phyloP scores from a whole-genome alignment of 2,797 vertebrate species.

The Propithecus deckenii region DNA sequence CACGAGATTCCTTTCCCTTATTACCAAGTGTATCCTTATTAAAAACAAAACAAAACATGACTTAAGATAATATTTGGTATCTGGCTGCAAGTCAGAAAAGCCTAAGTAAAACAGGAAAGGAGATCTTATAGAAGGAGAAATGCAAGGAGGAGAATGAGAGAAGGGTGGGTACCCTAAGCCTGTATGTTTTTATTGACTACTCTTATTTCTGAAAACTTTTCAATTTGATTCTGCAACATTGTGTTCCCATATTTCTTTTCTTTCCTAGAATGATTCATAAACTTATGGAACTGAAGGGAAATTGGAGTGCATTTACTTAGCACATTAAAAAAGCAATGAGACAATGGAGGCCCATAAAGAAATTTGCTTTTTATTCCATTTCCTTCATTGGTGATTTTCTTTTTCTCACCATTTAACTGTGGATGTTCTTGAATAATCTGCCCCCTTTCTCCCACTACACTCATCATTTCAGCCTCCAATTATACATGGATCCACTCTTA shows the following conservation, averaged over 20 bases:
- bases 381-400: background rate
- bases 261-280: slow-evolving; percentile 47
- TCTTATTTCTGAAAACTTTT: slow-evolving; percentile 28
- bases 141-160: background rate
- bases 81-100: background rate
- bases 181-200: background rate
- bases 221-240: background rate
- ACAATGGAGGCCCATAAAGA: background rate
- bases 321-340: background rate
- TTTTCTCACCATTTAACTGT: background rate
- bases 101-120: background rate
- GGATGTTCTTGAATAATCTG: background rate
- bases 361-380: background rate
- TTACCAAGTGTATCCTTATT: background rate
- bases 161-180: background rate
- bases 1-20: background rate
- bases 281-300: slow-evolving; percentile 14
- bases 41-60: background rate
- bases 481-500: background rate
- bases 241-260: background rate
- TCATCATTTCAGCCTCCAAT: background rate
- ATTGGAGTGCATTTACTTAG: background rate
- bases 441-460: background rate
- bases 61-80: background rate
- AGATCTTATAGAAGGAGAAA: background rate